A percentile compares a stretch with the other conserved stretches of the same genome.
Evolutionary conservation across 2,113 vertebrate species (phyloP).

Genomic region (Xenopus tropicalis): DNA sequence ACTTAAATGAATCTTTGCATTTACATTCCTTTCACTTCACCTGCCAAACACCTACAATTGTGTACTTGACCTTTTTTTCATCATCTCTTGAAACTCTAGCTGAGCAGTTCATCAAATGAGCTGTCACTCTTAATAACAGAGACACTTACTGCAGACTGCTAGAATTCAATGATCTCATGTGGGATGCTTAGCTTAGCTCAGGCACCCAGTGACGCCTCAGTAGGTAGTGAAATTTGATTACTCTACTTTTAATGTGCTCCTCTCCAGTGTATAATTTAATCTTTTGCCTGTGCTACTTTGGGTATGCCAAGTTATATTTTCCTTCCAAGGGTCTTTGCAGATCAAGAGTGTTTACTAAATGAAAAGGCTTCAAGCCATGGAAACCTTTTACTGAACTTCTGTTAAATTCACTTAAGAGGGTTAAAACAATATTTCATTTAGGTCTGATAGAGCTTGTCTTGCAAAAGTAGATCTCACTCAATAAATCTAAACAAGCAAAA

Average conservation of each 20-base stretch:
- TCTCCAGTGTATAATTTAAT: conserved; percentile 19
- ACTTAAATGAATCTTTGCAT: conserved; percentile 4
- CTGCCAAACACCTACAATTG: conserved; percentile 31
- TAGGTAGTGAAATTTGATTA: conserved; percentile 38
- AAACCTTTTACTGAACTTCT: conserved; percentile 1
- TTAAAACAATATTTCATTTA: neutral
- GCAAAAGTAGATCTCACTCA: neutral
- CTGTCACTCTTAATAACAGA: conserved; percentile 3
- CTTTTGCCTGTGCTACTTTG: conserved; percentile 2
- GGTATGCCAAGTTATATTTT: conserved; percentile 15
- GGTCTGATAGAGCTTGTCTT: neutral
- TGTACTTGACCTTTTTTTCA: conserved; percentile 8
- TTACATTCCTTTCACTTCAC: conserved; percentile 40
- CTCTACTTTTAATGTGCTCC: conserved; percentile 37
- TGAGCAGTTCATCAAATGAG: conserved; percentile 42
- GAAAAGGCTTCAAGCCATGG: conserved; percentile 5
- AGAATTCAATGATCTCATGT: conserved; percentile 43
- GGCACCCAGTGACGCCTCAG: conserved; percentile 32
- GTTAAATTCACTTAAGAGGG: neutral
- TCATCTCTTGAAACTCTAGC: conserved; percentile 27
- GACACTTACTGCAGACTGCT: conserved; percentile 32
- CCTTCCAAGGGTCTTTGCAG: conserved; percentile 16
- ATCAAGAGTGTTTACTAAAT: conserved; percentile 5
- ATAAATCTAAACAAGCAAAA: neutral
- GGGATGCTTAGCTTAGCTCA: conserved; percentile 26